phyloP scores from a whole-genome alignment of 2,113 vertebrate genomes.

The Loxodonta africana region DNA sequence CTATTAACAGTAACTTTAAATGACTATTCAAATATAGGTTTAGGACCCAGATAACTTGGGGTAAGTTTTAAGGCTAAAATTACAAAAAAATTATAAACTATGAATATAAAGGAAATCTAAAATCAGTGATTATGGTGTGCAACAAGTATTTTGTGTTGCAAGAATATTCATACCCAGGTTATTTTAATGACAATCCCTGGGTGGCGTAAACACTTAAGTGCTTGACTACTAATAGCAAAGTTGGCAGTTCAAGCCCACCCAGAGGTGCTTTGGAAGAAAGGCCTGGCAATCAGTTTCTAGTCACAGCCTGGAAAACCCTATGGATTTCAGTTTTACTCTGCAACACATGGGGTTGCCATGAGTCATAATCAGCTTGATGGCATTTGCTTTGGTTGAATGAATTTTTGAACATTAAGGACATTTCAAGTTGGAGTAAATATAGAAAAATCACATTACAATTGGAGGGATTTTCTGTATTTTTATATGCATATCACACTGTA shows the following conservation, averaged over 20 bases:
- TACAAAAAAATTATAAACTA: background rate
- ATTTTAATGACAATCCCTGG: background rate
- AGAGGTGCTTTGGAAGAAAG: background rate
- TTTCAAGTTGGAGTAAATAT: background rate
- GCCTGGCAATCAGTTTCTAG: background rate
- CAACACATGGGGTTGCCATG: background rate
- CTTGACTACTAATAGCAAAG: background rate
- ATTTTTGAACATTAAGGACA: background rate
- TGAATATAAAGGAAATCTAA: background rate
- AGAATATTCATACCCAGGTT: background rate
- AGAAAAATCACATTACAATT: background rate
- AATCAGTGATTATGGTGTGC: background rate
- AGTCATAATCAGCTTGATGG: background rate
- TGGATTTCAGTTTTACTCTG: background rate
- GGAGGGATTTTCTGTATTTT: background rate
- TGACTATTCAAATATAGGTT: background rate
- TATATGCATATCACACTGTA: background rate
- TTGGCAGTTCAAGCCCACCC: background rate
- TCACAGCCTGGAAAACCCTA: background rate
- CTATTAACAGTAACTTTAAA: background rate
- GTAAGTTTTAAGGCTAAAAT: slow-evolving; percentile 2
- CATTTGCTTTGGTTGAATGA: background rate
- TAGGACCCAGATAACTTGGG: background rate
- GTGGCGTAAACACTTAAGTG: background rate
- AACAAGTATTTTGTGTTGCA: background rate